Evolutionary conservation across 2,797 vertebrate species (phyloP), one percentile per base, ranked within the genome.

Genomic region (Pelodytes ibericus): DNA sequence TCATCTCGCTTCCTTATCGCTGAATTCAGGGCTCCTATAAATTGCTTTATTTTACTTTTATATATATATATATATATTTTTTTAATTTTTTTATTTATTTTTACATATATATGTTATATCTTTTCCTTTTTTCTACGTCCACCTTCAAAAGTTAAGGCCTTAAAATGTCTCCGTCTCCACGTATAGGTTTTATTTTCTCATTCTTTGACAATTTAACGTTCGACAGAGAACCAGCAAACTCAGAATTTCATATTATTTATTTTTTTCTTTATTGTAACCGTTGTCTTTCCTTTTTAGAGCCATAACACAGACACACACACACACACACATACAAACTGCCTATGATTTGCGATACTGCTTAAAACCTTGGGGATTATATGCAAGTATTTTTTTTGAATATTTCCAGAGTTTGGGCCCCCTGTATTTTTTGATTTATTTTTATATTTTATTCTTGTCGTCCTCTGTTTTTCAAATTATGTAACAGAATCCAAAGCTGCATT

Each of bases 391-490:
- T 36, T 56, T 49, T 16, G 66, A 20, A 67, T 49, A 53, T 67
- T 18, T 20, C 16, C 26, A 69, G 65, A 11, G 36, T n/a, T 8
- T n/a, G 30, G 72, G 63, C 63, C 65, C 65, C 47, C 74, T 77
- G 82, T 82, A 67, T 79, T 66, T 22, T 36, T 20, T 71, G 13
- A 39, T 26, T 60, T 30, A n/a, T 62, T 1, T 36, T 36, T 36
- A 36, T 30, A 11, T 62, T 22, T 62, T 63, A 24, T 24, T 39
- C n/a, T 29, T 51, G 7, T 53, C 49, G 0, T 82, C 80, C 79
- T 86, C 82, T 70, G 60, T 36, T 81, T 83, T 85, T 88, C 81
- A 86, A 91, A 90, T 91, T 95, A 93, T 94, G 92, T 92, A 93
- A 93, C 87, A 81, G 86, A 88, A 89, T 87, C 83, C 86, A 89